Evolutionary conservation across 1,140 invertebrate genomes (phyloP), one percentile per base, ranked within the genome.

Genomic region (Apocrypta bakeri): DNA sequence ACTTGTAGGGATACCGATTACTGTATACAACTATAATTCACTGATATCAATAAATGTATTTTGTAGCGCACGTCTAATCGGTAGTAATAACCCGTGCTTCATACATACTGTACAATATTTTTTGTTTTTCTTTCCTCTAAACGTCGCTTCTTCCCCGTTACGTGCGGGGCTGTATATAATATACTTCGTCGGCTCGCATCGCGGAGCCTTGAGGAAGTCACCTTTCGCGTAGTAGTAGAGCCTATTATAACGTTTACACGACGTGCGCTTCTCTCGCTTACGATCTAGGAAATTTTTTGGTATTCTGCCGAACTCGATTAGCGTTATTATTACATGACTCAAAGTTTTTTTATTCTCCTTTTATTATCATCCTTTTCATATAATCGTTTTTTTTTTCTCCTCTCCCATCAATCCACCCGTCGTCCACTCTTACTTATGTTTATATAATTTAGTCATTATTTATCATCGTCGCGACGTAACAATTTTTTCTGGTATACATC

Each of bases 401-500:
- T 31, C 11, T 37, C 48, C 82, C 83, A n/a, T 85, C 83, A 64
- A 64, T 17, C n/a, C n/a, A n/a, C n/a, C n/a, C n/a, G n/a, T n/a
- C n/a, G n/a, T n/a, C n/a, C n/a, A n/a, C n/a, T n/a, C n/a, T 56
- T 56, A 56, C n/a, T n/a, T 56, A 56, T 12, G n/a, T 21, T 56
- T 56, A 56, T 56, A 17, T 88, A 85, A 73, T 86, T 86, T 71
- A 37, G 42, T 83, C 78, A 61, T 33, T 61, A 79, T 74, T 78
- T 73, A 74, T 91, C 85, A 85, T 88, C 87, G 83, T 88, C 87
- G 88, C 85, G 87, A 88, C 88, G 84, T 90, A 90, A 90, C 89
- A 91, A 90, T 87, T 88, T 86, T 80, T 86, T 61, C 48, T 86
- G 87, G 87, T 88, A 91, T 90, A 90, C 87, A 90, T 88, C 88